These are phyloP conservation scores for Lasioglossum villosulum DNA, from an alignment of 2,888 invertebrate species.

Conservation along the genomic window DNA sequence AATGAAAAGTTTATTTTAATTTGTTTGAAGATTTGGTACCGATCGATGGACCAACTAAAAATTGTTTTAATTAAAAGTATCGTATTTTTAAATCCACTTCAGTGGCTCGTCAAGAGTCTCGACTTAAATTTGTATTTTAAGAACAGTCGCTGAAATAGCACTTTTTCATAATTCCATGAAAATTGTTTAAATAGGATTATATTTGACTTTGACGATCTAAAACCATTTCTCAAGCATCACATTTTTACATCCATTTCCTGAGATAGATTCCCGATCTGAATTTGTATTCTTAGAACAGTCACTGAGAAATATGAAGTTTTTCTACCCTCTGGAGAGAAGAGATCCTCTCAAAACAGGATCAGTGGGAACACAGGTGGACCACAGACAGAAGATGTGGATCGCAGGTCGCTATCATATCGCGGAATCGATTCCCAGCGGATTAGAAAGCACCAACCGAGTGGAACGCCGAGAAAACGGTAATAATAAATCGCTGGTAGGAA, in stretches of 20 bases:
- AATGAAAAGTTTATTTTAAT: too few relatives aligned
- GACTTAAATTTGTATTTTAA: too few relatives aligned
- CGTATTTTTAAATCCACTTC: too few relatives aligned
- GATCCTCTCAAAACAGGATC: slow-evolving; percentile 23
- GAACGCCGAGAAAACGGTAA: slow-evolving; percentile 36
- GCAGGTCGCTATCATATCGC: slow-evolving; percentile 10
- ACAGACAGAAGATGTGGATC: slow-evolving; percentile 49
- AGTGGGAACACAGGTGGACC: slow-evolving; percentile 32
- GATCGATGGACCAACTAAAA: too few relatives aligned
- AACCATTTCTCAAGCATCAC: too few relatives aligned
- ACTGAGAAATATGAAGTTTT: not conserved
- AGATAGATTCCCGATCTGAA: not conserved
- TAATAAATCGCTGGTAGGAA: slow-evolving; percentile 46
- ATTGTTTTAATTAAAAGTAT: too few relatives aligned
- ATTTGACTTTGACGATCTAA: too few relatives aligned
- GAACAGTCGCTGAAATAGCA: too few relatives aligned
- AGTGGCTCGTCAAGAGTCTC: too few relatives aligned
- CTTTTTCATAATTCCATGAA: too few relatives aligned
- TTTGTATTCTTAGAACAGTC: not conserved
- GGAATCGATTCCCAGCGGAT: slow-evolving; percentile 58
- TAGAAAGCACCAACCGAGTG: slow-evolving; percentile 58
- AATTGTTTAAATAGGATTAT: too few relatives aligned
- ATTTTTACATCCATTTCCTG: not conserved
- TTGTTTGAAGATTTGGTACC: not conserved
- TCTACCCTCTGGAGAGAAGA: slow-evolving; percentile 2